Conservation (phyloP, 2,113 vertebrate genomes). For the Thalassoma bifasciatum region DNA sequence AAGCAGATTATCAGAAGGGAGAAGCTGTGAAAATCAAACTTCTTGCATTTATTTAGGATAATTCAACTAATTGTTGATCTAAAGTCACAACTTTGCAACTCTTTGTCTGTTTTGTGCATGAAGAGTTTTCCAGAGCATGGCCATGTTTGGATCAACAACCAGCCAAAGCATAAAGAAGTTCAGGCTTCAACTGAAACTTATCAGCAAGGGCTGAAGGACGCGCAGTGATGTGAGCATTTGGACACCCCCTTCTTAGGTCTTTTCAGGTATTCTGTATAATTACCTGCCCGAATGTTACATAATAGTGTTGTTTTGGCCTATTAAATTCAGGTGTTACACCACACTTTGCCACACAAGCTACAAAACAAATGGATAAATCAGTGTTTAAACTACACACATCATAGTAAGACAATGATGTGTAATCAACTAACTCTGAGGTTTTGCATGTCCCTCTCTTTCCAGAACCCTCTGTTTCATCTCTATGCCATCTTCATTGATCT, state of each 20-base stretch:
- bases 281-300: neutral
- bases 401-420: slow-evolving; percentile 12
- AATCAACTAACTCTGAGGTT: slow-evolving; percentile 5
- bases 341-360: neutral
- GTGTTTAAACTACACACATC: slow-evolving; percentile 20
- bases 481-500: slow-evolving; percentile 25
- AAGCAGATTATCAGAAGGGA: no score
- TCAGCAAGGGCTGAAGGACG: neutral
- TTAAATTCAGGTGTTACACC: neutral
- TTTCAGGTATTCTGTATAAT: neutral
- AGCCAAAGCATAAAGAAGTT: no score
- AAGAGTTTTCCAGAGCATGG: no score
- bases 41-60: no score
- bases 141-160: no score
- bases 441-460: neutral
- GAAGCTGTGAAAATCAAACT: no score
- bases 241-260: no score
- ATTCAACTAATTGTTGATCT: no score
- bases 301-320: neutral
- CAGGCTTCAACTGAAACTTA: neutral
- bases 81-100: no score
- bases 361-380: neutral
- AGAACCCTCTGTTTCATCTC: neutral
- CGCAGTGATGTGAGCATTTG: neutral
- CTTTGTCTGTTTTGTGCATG: no score